Evolutionary conservation across 2,888 invertebrate genomes (phyloP).

Genomic region (Caenorhabditis japonica): DNA sequence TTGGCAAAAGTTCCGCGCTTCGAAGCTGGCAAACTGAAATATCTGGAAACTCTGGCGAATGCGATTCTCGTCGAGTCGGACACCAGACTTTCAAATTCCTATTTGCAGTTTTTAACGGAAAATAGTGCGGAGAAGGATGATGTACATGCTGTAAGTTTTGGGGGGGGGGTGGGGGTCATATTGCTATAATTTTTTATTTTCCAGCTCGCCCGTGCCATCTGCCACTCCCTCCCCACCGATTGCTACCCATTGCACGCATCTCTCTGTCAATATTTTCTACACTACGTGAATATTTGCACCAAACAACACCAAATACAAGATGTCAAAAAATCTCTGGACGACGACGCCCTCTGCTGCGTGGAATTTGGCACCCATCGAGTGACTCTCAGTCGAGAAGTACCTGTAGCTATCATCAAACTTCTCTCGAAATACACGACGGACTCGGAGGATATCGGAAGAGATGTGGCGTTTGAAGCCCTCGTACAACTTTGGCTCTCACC

Average conservation of each 20-base stretch:
- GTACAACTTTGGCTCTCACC: constrained; percentile 35
- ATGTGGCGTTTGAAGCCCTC: constrained; percentile 12
- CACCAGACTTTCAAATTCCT: constrained; percentile 12
- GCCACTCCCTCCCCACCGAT: constrained; percentile 8
- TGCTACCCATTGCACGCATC: constrained; percentile 15
- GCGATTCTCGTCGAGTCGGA: constrained; percentile 33
- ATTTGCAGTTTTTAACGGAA: constrained; percentile 39
- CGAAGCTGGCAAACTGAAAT: constrained; percentile 14
- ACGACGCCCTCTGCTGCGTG: constrained; percentile 9
- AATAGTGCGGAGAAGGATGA: constrained; percentile 5
- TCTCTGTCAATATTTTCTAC: constrained; percentile 41
- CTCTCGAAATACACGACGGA: constrained; percentile 16
- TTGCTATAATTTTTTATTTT: background rate
- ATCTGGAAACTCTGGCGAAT: constrained; percentile 17
- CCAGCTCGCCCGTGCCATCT: constrained; percentile 31
- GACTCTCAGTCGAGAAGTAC: constrained; percentile 23
- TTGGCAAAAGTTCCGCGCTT: constrained; percentile 24
- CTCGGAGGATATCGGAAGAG: background rate
- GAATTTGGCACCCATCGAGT: constrained; percentile 8
- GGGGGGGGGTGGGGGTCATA: too few species aligned
- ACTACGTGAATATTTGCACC: constrained; percentile 33
- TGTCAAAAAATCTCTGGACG: background rate
- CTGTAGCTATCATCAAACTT: constrained; percentile 14
- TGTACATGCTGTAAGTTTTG: constrained; percentile 13
- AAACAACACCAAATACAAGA: constrained; percentile 16